A percentile compares a stretch with the other conserved stretches of the same genome.
These are phyloP conservation scores for Camponotus fellah DNA, from an alignment of 2,888 invertebrate genomes.

Conservation along the genomic window DNA sequence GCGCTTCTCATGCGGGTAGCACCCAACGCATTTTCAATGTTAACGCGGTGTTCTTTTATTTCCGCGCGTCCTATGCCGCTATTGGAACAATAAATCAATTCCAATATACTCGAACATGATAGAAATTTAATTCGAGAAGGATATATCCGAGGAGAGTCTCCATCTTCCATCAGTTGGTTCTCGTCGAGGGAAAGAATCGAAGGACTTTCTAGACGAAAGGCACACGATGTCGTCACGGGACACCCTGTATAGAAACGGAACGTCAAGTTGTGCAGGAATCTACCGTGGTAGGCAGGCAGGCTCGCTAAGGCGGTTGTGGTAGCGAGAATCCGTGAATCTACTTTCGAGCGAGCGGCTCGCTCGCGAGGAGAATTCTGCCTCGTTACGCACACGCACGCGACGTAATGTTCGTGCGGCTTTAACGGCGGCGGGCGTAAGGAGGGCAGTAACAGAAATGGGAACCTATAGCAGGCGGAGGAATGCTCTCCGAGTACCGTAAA, in stretches of 20 bases:
- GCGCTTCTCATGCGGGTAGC: constrained; percentile 1
- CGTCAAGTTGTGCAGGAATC: constrained; percentile 36
- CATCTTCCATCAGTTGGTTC: neutral
- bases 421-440: constrained; percentile 67
- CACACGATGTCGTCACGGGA: neutral
- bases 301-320: constrained; percentile 28
- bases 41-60: constrained; percentile 26
- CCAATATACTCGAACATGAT: neutral
- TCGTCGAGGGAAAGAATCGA: neutral
- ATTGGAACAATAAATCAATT: neutral
- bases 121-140: neutral
- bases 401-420: constrained; percentile 71
- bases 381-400: constrained; percentile 70
- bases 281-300: constrained; percentile 20
- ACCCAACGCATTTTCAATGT: constrained; percentile 31
- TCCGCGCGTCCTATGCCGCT: neutral
- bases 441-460: constrained; percentile 73
- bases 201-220: constrained; percentile 2
- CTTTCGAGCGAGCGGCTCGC: constrained; percentile 59
- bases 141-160: neutral
- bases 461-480: constrained; percentile 61
- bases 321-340: constrained; percentile 57
- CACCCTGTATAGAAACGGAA: constrained; percentile 38
- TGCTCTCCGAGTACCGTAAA: constrained; percentile 56
- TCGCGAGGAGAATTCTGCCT: constrained; percentile 62